phyloP scores from a whole-genome alignment of 1,140 invertebrate species.

The Rhynchophorus ferrugineus region DNA sequence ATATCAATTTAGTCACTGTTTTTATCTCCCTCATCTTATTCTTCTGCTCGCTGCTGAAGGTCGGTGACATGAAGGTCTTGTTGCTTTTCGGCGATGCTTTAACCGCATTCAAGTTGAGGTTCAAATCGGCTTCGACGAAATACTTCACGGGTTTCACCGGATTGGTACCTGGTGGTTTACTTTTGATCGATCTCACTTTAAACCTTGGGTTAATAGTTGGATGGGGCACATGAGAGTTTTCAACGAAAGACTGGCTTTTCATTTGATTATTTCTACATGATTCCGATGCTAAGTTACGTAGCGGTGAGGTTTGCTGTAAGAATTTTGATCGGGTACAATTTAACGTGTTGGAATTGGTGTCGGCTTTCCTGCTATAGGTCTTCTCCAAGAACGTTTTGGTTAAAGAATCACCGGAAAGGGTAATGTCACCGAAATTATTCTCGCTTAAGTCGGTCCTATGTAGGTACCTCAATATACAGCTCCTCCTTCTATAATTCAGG shows the following conservation, averaged over 20 bases:
- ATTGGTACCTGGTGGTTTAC: constrained; percentile 1
- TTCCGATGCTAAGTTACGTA: constrained; percentile 17
- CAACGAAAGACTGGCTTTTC: constrained; percentile 19
- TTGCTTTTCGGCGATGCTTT: constrained; percentile 12
- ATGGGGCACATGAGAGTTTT: background rate
- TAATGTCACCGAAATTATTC: background rate
- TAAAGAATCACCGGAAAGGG: constrained; percentile 11
- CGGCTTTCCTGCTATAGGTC: background rate
- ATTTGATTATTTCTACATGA: too few relatives aligned
- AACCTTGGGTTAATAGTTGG: constrained; percentile 8
- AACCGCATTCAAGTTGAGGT: background rate
- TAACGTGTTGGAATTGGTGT: constrained; percentile 1
- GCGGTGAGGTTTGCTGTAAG: constrained; percentile 23
- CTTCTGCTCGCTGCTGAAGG: constrained; percentile 32
- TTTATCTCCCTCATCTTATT: constrained; percentile 30
- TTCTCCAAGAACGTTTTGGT: constrained; percentile 8
- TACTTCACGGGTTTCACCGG: constrained; percentile 15
- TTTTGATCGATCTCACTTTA: constrained; percentile 12
- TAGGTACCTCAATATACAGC: constrained; percentile 17
- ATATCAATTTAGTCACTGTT: constrained; percentile 26
- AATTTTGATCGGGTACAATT: constrained; percentile 14
- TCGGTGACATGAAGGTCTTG: constrained; percentile 35
- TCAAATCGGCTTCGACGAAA: constrained; percentile 9
- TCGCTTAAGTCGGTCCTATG: constrained; percentile 4
- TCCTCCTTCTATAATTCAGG: constrained; percentile 11